Evolutionary conservation across 2,113 vertebrate species (phyloP).

Genomic region (Equus przewalskii): DNA sequence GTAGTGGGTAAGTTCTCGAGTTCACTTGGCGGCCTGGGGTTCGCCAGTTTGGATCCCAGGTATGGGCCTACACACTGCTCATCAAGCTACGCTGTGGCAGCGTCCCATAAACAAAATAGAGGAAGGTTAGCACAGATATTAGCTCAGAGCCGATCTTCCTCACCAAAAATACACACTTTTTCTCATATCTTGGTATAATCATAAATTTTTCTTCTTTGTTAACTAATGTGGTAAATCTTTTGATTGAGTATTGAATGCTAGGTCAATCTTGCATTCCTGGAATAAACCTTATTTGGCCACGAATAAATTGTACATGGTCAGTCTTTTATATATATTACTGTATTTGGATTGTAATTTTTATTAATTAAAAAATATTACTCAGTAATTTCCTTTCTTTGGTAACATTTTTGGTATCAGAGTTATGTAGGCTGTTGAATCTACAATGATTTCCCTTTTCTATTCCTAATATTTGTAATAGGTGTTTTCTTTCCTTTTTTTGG

Average conservation of each 20-base stretch:
- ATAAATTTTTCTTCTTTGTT: background rate
- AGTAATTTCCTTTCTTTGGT: background rate
- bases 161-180: no score
- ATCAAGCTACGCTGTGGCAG: no score
- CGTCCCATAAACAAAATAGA: no score
- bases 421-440: background rate
- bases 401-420: background rate
- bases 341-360: background rate
- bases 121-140: no score
- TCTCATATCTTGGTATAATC: background rate
- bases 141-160: no score
- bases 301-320: background rate
- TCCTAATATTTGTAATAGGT: background rate
- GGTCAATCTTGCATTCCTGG: background rate
- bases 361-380: background rate
- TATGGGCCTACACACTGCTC: no score
- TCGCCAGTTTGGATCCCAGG: no score
- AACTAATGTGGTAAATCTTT: background rate
- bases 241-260: background rate
- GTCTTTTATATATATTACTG: background rate
- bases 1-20: no score
- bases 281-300: background rate
- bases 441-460: background rate
- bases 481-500: background rate
- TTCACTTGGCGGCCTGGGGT: no score